Conservation (phyloP, 2,113 vertebrate species). For the Daubentonia madagascariensis region DNA sequence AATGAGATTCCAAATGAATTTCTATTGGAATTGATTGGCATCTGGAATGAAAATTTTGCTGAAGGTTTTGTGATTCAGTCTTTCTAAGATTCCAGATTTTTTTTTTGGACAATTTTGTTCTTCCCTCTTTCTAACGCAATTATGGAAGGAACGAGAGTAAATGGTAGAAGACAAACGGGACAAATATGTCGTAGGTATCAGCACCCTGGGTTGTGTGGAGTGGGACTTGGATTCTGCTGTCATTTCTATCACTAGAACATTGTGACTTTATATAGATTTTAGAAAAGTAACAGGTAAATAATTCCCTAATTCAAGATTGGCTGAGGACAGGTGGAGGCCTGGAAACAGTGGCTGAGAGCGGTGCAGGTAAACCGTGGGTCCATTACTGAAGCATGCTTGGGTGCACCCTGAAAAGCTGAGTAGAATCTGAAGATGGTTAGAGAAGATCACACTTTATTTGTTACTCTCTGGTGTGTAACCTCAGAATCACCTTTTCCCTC, state of each 20-base stretch:
- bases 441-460: not conserved
- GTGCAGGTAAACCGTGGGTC: accelerated
- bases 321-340: not conserved
- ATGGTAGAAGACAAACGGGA: not conserved
- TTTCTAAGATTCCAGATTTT: not conserved
- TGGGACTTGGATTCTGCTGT: not conserved
- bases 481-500: not conserved
- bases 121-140: not conserved
- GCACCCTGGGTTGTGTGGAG: not conserved
- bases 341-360: not conserved
- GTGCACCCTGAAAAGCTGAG: not conserved
- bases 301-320: not conserved
- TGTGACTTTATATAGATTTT: not conserved
- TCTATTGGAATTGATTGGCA: not conserved
- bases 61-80: not conserved
- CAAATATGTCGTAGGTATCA: not conserved
- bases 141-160: not conserved
- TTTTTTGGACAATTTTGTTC: not conserved
- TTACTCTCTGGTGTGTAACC: not conserved
- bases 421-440: not conserved
- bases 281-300: not conserved
- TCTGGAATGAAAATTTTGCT: not conserved
- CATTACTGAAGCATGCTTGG: not conserved
- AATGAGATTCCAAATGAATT: not conserved
- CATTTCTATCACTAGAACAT: not conserved